Base-by-base conservation (phyloP, 2,888 invertebrate species). In the Trichopoda pennipes region DNA sequence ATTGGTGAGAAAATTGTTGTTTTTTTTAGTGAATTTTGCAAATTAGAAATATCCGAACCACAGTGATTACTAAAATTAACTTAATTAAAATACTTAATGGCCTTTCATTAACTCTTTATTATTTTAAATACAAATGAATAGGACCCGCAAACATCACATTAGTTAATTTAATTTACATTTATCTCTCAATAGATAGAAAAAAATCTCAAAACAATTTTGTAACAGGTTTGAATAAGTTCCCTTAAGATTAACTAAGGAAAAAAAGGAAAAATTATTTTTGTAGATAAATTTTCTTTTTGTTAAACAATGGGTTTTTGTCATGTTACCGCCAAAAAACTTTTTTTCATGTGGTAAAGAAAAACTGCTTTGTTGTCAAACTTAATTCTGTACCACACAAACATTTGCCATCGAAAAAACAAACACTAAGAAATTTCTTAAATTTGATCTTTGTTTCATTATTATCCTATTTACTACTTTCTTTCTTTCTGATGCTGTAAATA, bases 361-460 rank as follows among this genome's bases (percentile, higher is more conserved):
- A 58, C 49, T 42, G 55, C 42, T 63, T 77, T 77, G 56, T 64
- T 19, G 14, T 23, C 42, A 75, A 80, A 74, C 56, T 63, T 64
- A 47, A 74, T 80, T 80, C 51, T 69, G 64, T 74, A 69, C 69
- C 55, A 32, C 44, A 58, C 75, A 81, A 80, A 70, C 58, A 75
- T 80, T 80, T 70, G 35, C 56, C 55, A 1, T 6, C 47, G 28
- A 21, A 42, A 51, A 42, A 51, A 51, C 47, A n/a, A n/a, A n/a
- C 42, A 55, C 47, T 47, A 58, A n/a, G 58, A 56, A 51, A 72
- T 72, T 69, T 14, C 53, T 69, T 44, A 66, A 61, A 72, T 23
- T 35, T 49, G 7, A 28, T 17, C 8, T 14, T 42, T 35, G 28
- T 42, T 2, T 55, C 16, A 28, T 60, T 69, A 12, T 47, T 14